These are phyloP conservation scores for Diploptera punctata DNA, from an alignment of 2,888 invertebrate genomes.

Conservation along the genomic window DNA sequence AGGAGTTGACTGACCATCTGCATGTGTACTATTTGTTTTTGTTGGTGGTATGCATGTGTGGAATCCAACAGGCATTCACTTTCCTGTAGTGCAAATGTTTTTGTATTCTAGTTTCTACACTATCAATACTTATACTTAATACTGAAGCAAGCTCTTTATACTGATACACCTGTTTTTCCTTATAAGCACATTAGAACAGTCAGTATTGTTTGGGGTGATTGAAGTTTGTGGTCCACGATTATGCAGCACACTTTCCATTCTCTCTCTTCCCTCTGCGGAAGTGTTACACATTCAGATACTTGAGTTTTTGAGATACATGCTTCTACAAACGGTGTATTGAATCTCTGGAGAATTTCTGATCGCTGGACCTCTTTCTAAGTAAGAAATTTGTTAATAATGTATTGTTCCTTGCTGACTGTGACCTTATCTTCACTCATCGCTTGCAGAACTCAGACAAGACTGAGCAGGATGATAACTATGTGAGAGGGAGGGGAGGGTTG, in stretches of 20 bases:
- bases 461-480: not conserved
- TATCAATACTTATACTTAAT: too few species aligned
- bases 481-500: not conserved
- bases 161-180: not conserved
- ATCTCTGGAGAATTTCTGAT: not conserved
- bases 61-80: too few species aligned
- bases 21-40: not conserved
- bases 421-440: not conserved
- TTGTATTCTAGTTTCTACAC: not conserved
- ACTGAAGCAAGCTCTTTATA: not conserved
- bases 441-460: not conserved
- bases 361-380: not conserved
- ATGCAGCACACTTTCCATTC: not conserved
- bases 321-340: not conserved
- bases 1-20: not conserved
- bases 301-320: not conserved
- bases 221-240: not conserved
- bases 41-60: not conserved
- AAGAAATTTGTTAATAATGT: not conserved
- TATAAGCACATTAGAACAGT: not conserved
- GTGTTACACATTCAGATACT: not conserved
- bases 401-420: not conserved
- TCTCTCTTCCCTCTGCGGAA: not conserved
- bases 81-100: not conserved
- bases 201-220: not conserved